Evolutionary conservation across 2,797 vertebrate species (phyloP).

Genomic region (Falco biarmicus): DNA sequence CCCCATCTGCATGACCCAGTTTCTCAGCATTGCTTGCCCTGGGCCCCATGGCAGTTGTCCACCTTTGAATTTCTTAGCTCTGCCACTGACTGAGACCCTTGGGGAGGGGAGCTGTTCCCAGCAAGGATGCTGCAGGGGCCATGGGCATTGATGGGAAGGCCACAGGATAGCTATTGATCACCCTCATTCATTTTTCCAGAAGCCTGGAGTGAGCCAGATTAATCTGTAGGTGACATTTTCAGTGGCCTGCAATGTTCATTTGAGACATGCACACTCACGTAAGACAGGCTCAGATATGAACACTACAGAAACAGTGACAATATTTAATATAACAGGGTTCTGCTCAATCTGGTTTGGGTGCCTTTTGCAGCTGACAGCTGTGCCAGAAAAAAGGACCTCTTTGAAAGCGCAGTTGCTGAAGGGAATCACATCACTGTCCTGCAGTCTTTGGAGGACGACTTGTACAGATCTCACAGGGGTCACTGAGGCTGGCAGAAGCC

Average conservation of each 20-base stretch:
- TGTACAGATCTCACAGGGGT: background rate
- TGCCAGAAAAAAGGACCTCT: background rate
- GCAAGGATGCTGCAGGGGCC: background rate
- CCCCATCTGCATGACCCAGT: background rate
- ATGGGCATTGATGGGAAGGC: background rate
- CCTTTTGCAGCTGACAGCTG: background rate
- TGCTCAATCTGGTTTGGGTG: background rate
- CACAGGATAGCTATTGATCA: background rate
- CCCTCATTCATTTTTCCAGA: background rate
- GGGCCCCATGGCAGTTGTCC: background rate
- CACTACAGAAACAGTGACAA: background rate
- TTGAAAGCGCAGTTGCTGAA: background rate
- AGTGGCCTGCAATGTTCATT: background rate
- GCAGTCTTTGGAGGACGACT: background rate
- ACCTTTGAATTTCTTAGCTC: background rate
- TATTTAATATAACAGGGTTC: background rate
- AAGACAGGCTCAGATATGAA: background rate
- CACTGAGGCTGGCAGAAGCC: background rate
- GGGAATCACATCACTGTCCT: background rate
- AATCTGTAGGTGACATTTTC: conserved; percentile 25
- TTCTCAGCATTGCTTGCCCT: background rate
- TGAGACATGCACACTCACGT: background rate
- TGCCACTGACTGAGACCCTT: background rate
- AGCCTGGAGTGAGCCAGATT: conserved; percentile 1
- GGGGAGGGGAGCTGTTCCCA: background rate